These are phyloP conservation scores for Caenorhabditis plicata DNA, from an alignment of 2,888 invertebrate genomes.

Conservation along the genomic window DNA sequence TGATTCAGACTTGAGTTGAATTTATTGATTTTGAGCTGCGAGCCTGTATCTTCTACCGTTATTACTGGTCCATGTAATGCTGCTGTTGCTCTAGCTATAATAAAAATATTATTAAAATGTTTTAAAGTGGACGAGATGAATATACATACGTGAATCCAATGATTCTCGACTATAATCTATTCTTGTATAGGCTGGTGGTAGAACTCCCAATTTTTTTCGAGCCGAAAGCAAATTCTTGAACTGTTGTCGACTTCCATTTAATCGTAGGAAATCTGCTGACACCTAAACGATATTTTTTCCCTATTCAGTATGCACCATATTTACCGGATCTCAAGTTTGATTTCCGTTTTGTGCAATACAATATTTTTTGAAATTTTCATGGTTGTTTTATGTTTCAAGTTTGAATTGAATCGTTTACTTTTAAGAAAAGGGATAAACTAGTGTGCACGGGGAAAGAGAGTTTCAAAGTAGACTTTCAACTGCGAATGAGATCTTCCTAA, in stretches of 20 bases:
- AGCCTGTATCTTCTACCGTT: conserved; percentile 58
- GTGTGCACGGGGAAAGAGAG: too few relatives aligned
- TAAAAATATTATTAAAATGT: too few relatives aligned
- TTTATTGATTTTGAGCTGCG: conserved; percentile 47
- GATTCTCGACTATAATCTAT: conserved; percentile 63
- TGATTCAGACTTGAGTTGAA: conserved; percentile 38
- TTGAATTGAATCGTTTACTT: too few relatives aligned
- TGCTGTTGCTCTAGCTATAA: conserved; percentile 14
- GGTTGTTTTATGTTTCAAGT: too few relatives aligned
- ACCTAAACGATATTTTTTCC: conserved; percentile 53
- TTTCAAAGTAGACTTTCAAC: too few relatives aligned
- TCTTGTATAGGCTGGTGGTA: conserved; percentile 64
- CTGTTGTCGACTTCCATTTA: conserved; percentile 62
- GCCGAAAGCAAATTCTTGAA: conserved; percentile 62
- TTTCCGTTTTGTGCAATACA: too few relatives aligned
- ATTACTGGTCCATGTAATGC: conserved; percentile 57
- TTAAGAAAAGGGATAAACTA: too few relatives aligned
- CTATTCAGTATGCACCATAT: too few relatives aligned
- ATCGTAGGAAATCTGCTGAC: conserved; percentile 61
- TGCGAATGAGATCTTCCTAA: too few relatives aligned
- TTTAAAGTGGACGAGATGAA: too few relatives aligned
- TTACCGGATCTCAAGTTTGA: too few relatives aligned
- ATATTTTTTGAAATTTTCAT: too few relatives aligned
- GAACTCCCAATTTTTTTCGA: conserved; percentile 59
- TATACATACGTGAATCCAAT: conserved; percentile 50